Percentiles rank a stretch among this genome's conserved stretches.
Conservation (phyloP, 1,140 invertebrate species). For the Pseudomyrmex sp. region DNA sequence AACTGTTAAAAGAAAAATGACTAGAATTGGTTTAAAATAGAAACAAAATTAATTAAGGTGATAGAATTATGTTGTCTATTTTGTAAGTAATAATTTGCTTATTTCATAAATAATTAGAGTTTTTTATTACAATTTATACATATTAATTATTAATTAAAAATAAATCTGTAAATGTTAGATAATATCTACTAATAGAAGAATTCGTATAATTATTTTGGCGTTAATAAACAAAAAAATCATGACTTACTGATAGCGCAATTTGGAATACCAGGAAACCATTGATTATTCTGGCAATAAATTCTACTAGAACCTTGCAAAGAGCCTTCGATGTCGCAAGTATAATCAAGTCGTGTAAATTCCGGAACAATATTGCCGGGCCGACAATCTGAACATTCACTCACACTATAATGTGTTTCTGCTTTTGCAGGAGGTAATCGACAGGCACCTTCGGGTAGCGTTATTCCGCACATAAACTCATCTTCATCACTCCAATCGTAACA, state of each 20-base stretch:
- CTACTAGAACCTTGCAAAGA: conserved; percentile 72
- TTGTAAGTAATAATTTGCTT: no score
- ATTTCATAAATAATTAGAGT: no score
- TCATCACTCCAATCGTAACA: conserved; percentile 87
- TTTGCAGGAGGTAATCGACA: conserved; percentile 74
- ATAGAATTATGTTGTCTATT: no score
- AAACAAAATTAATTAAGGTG: no score
- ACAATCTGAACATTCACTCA: conserved; percentile 68
- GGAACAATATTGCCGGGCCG: conserved; percentile 75
- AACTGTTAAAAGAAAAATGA: no score
- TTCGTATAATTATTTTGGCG: background rate
- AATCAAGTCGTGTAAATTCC: conserved; percentile 74
- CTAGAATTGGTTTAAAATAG: no score
- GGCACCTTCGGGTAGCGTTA: conserved; percentile 68
- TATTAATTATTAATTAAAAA: no score
- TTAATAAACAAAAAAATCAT: background rate
- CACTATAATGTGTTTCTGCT: conserved; percentile 68
- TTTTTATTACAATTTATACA: no score
- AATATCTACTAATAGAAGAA: no score
- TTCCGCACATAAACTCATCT: conserved; percentile 69
- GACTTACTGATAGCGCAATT: conserved; percentile 67
- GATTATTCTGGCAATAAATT: conserved; percentile 73
- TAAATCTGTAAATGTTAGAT: no score
- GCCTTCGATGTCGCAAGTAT: conserved; percentile 65
- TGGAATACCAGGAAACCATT: conserved; percentile 74